phyloP scores from a whole-genome alignment of 1,140 invertebrate species.

The Ceratina calcarata region DNA sequence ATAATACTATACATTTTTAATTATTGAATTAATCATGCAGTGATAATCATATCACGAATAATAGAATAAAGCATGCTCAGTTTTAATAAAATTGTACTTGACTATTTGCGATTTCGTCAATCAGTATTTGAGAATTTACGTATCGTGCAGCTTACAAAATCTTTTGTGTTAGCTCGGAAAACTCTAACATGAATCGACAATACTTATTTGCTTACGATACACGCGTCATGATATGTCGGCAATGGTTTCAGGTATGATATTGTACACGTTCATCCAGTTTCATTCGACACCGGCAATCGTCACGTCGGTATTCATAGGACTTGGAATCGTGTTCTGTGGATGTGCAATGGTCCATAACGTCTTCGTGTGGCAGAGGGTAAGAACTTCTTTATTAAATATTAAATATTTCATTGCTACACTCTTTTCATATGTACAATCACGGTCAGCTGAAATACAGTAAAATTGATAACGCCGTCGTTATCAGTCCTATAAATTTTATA shows the following conservation, averaged over 20 bases:
- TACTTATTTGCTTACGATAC: neutral
- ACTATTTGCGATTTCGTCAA: no score
- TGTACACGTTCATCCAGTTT: constrained; percentile 96
- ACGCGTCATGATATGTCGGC: neutral
- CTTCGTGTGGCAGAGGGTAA: constrained; percentile 95
- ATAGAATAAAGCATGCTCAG: no score
- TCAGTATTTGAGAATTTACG: no score
- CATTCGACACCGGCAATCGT: constrained; percentile 94
- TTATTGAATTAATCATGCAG: no score
- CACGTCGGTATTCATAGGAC: constrained; percentile 92
- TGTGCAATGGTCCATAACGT: constrained; percentile 96
- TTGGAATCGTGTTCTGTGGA: constrained; percentile 94
- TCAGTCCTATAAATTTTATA: no score
- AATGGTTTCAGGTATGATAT: constrained; percentile 87
- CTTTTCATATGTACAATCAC: no score
- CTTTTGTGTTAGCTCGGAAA: neutral
- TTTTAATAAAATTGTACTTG: no score
- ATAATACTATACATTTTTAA: no score
- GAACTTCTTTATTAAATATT: constrained; percentile 37
- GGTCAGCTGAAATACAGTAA: no score
- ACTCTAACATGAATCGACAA: neutral
- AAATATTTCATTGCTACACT: neutral
- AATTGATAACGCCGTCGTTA: no score
- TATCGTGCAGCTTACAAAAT: no score
- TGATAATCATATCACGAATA: no score